phyloP scores from a whole-genome alignment of 2,113 vertebrate genomes.

The Stegostoma tigrinum region DNA sequence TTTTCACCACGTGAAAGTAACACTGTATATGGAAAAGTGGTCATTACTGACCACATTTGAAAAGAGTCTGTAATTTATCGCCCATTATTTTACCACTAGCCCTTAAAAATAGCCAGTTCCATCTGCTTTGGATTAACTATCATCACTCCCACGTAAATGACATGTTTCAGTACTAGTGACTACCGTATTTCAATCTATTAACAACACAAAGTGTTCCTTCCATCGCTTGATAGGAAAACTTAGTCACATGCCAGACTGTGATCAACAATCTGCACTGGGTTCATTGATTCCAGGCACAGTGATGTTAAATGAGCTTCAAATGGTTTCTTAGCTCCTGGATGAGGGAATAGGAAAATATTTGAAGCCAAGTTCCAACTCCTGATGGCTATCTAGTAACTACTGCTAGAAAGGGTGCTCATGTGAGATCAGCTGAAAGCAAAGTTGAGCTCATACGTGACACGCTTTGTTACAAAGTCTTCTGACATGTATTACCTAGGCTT shows the following conservation, averaged over 20 bases:
- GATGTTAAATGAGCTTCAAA: not conserved
- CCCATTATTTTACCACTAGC: constrained; percentile 11
- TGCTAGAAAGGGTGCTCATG: not conserved
- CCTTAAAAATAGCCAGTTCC: constrained; percentile 17
- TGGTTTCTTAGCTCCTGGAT: not conserved
- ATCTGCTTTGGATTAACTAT: not conserved
- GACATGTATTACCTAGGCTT: not conserved
- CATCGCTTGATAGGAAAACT: not conserved
- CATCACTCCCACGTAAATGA: not conserved
- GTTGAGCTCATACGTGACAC: no score
- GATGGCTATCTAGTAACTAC: not conserved
- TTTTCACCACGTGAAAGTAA: not conserved
- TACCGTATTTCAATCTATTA: not conserved
- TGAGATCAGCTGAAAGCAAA: not conserved
- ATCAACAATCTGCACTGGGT: not conserved
- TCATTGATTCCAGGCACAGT: not conserved
- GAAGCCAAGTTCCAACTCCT: not conserved
- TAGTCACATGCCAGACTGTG: not conserved
- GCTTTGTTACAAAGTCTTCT: not conserved
- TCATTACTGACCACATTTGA: constrained; percentile 3
- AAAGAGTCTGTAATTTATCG: not conserved
- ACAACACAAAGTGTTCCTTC: not conserved
- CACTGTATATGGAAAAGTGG: not conserved
- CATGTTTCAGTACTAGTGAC: not conserved
- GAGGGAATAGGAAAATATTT: not conserved